These are phyloP conservation scores for Melipona bicolor DNA, from an alignment of 2,888 invertebrate species.

Conservation along the genomic window DNA sequence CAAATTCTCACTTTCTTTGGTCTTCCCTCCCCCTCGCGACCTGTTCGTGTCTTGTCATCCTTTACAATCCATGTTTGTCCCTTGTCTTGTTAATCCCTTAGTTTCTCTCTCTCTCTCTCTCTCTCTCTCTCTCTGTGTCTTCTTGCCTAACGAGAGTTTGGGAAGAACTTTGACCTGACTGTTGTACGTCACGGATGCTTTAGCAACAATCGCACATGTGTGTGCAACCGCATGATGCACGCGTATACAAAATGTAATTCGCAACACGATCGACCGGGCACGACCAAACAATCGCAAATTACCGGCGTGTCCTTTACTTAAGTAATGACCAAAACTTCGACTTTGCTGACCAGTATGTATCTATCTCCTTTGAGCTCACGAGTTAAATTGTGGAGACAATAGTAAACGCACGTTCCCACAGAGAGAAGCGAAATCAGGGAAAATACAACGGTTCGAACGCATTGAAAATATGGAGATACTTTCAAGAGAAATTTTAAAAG, in stretches of 20 bases:
- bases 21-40: not conserved
- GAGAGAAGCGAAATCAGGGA: not conserved
- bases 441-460: not conserved
- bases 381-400: conserved; percentile 69
- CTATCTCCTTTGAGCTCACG: not conserved
- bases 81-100: conserved; percentile 2
- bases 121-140: conserved; percentile 15
- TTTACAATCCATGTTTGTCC: not conserved
- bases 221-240: not conserved
- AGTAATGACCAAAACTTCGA: conserved; percentile 75
- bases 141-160: conserved; percentile 64
- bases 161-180: conserved; percentile 63
- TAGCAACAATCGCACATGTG: conserved; percentile 19
- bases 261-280: conserved; percentile 59
- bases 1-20: not conserved
- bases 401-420: not conserved
- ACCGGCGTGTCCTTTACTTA: conserved; percentile 71
- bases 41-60: not conserved
- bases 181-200: conserved; percentile 56
- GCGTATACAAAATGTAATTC: conserved; percentile 44
- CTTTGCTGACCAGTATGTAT: not conserved
- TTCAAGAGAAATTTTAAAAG: no score
- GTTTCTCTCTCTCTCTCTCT: conserved; percentile 19
- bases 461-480: no score
- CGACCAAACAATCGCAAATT: conserved; percentile 74